Base-by-base conservation (phyloP, 2,113 vertebrate species). In the Epinephelus lanceolatus region DNA sequence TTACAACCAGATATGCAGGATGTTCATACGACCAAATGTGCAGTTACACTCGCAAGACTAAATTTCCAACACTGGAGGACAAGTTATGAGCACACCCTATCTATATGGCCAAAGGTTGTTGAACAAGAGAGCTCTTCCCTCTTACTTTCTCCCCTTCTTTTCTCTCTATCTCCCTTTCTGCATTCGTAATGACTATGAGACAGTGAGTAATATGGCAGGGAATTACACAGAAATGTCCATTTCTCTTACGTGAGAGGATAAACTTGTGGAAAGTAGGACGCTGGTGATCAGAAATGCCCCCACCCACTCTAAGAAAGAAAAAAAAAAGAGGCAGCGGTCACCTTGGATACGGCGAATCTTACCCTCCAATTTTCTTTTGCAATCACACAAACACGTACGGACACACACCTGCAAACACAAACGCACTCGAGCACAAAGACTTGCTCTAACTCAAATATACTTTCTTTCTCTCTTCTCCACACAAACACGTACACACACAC, bases 201-300 rank as follows among this genome's bases (percentile, higher is more conserved):
- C 80, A 80, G 60, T 30, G 86, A 84, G 75, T 73, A 87, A 89
- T 82, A 85, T 80, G 55, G 73, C 62, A 52, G 90, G 69, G 86
- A 88, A 91, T 73, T 78, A 81, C 75, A 83, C 47, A 56, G 81
- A 84, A 76, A 87, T 84, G 72, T 69, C 60, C 79, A 71, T 87
- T 82, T 80, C 49, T 87, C 80, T 80, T 79, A 67, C 5, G 33
- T 75, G 60, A 76, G 30, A 83, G 62, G 84, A 74, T 69, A 85
- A 83, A 85, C 75, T 83, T 71, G 62, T 52, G 37, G 66, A 89
- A 94, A 92, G 81, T 92, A 86, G 86, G 75, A 76, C 85, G 47
- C 7, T 23, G 30, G 79, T 63, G 45, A 90, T 91, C 86, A 80
- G 59, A 81, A 83, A 83, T 78, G 59, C 71, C 76, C 77, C 75